A percentile compares a stretch with the other conserved stretches of the same genome.
phyloP scores from a whole-genome alignment of 2,888 invertebrate genomes.

The Melanostoma scalare region DNA sequence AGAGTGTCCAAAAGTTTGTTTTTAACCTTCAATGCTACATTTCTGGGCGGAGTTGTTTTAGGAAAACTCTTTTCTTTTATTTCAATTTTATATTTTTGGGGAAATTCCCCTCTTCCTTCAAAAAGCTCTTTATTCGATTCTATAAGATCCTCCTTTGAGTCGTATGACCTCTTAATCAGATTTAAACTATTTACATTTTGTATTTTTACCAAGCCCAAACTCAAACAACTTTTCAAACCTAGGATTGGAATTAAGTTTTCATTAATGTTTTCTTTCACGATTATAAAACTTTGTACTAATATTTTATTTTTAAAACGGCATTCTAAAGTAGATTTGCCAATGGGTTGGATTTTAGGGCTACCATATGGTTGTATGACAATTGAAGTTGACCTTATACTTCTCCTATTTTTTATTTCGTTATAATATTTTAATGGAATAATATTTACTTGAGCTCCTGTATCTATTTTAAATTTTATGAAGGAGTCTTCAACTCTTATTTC shows the following conservation, averaged over 20 bases:
- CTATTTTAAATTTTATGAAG: slow-evolving; percentile 16
- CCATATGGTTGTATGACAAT: slow-evolving; percentile 18
- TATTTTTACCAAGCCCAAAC: slow-evolving; percentile 10
- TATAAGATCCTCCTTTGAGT: slow-evolving; percentile 1
- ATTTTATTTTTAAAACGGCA: slow-evolving; percentile 8
- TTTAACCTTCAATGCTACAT: slow-evolving; percentile 68
- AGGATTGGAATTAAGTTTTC: slow-evolving; percentile 13
- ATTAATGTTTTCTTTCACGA: slow-evolving; percentile 3
- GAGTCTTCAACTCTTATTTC: slow-evolving; percentile 10
- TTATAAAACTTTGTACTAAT: slow-evolving; percentile 12
- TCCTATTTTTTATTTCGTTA: slow-evolving; percentile 4
- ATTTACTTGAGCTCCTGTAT: slow-evolving; percentile 4
- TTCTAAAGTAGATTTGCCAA: too few species aligned
- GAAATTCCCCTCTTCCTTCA: slow-evolving; percentile 69
- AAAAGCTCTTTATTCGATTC: slow-evolving; percentile 70
- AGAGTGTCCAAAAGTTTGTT: slow-evolving; percentile 59
- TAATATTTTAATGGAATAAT: neutral
- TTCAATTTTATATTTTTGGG: slow-evolving; percentile 62
- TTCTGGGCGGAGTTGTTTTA: slow-evolving; percentile 60
- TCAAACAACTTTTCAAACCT: slow-evolving; percentile 4
- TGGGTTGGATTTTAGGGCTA: slow-evolving; percentile 6
- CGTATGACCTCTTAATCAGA: neutral
- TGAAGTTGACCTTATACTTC: slow-evolving; percentile 15
- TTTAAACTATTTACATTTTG: neutral
- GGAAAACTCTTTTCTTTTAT: slow-evolving; percentile 45